Evolutionary conservation across 2,888 invertebrate genomes (phyloP), one percentile per base, ranked within the genome.

Genomic region (Lissonota sp.): DNA sequence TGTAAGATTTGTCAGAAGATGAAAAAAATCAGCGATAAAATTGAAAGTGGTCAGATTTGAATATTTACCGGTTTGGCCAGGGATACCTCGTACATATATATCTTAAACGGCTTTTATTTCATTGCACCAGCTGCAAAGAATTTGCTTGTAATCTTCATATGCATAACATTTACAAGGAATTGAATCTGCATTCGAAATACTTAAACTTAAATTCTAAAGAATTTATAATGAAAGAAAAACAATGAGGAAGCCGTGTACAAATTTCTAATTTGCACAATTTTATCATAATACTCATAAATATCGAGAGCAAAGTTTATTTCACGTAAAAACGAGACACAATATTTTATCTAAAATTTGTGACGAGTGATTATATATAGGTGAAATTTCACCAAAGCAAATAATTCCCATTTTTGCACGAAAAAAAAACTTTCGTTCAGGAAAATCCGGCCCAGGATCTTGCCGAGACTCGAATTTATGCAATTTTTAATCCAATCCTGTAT

Each of bases 61-160:
- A 26, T 26, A 26, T 26, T 26, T 26, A 26, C 26, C 26, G 26
- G 26, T 26, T 26, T 26, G 26, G 1, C 3, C 26, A 26, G 26
- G 26, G 26, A 26, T 26, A 58, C 42, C 69, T 37, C 39, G 26
- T 26, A 26, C 26, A 26, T 26, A 1, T 26, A 26, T 26, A 44
- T 6, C 10, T n/a, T 57, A 5, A 51, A 16, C 49, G 14, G 64
- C 55, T 66, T 72, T n/a, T 42, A 63, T 66, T 72, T 40, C 66
- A 78, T 53, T 12, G 66, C 37, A 63, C 53, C 58, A 70, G 70
- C 70, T 62, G 71, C 12, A 5, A 42, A 71, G 7, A 8, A 62
- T 71, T 42, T 49, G 40, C 62, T 4, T 39, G 16, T 58, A 39
- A 26, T 49, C 46, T 14, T 55, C 16, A 44, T 10, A 6, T 6